These are phyloP conservation scores for Ischnus inquisitorius DNA, from an alignment of 2,888 invertebrate species.

Conservation along the genomic window DNA sequence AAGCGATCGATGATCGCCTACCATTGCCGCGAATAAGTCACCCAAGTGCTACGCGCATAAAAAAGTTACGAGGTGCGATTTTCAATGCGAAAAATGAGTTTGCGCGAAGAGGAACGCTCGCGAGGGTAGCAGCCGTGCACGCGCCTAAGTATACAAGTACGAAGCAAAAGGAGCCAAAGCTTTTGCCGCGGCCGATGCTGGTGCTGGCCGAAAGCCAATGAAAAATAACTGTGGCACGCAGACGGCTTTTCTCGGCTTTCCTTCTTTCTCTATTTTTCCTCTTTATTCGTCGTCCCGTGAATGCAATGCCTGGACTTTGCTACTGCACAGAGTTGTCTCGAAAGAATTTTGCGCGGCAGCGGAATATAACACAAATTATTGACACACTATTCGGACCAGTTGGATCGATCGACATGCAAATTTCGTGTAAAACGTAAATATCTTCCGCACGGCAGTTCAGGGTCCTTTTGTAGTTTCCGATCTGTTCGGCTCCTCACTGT, in stretches of 20 bases:
- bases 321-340: not conserved
- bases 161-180: slow-evolving; percentile 42
- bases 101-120: slow-evolving; percentile 34
- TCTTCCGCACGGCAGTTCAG: slow-evolving; percentile 60
- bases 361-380: not conserved
- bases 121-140: not conserved
- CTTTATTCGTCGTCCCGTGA: slow-evolving; percentile 73
- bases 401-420: slow-evolving; percentile 76
- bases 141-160: slow-evolving; percentile 4
- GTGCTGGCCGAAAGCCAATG: slow-evolving; percentile 64
- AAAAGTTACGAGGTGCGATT: not conserved
- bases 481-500: slow-evolving; percentile 44
- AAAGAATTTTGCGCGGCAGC: not conserved
- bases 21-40: not conserved
- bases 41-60: not conserved
- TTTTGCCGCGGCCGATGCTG: slow-evolving; percentile 21
- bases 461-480: slow-evolving; percentile 59
- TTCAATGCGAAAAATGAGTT: slow-evolving; percentile 41
- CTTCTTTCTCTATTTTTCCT: slow-evolving; percentile 72
- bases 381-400: slow-evolving; percentile 69
- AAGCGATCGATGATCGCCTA: not conserved
- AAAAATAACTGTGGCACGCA: slow-evolving; percentile 66
- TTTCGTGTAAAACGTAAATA: slow-evolving; percentile 69
- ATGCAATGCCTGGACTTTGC: slow-evolving; percentile 56
- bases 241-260: slow-evolving; percentile 67